Evolutionary conservation across 2,797 vertebrate genomes (phyloP).

Genomic region (Poecilia velifera): DNA sequence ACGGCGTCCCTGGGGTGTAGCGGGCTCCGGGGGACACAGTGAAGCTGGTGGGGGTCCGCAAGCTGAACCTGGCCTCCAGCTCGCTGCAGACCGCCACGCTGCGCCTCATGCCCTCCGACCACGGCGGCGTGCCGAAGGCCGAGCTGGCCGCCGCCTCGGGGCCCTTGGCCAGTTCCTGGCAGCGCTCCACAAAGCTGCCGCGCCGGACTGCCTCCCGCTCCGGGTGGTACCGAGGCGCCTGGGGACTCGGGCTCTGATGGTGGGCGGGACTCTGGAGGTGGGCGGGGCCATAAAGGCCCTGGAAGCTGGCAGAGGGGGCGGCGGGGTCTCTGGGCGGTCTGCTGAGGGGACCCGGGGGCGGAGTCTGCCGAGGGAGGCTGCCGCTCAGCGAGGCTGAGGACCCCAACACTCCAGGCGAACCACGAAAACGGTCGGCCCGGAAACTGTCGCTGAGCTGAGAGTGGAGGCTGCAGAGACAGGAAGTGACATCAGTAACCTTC

Average conservation of each 20-base stretch:
- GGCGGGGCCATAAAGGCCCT: constrained; percentile 33
- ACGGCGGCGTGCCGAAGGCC: constrained; percentile 11
- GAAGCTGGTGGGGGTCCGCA: constrained; percentile 63
- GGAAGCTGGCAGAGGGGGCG: constrained; percentile 23
- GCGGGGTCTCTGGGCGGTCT: constrained; percentile 54
- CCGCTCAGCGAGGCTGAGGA: constrained; percentile 52
- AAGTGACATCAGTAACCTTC: constrained; percentile 12
- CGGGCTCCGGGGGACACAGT: constrained; percentile 46
- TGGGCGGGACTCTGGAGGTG: constrained; percentile 34
- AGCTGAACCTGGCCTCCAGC: constrained; percentile 69
- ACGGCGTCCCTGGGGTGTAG: constrained; percentile 9
- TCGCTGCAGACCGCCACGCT: constrained; percentile 74
- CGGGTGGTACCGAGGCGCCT: constrained; percentile 23
- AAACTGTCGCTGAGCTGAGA: constrained; percentile 74
- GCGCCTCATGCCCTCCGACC: constrained; percentile 63
- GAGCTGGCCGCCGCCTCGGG: constrained; percentile 53
- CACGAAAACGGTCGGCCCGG: constrained; percentile 56
- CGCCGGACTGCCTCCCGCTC: constrained; percentile 58
- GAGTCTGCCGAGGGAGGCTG: constrained; percentile 69
- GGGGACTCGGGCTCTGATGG: constrained; percentile 39
- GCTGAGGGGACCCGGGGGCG: constrained; percentile 53
- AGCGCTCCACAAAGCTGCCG: constrained; percentile 89
- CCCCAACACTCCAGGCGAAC: constrained; percentile 19
- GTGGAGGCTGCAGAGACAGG: constrained; percentile 76
- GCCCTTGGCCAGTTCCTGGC: constrained; percentile 87